Base-by-base conservation (phyloP, 2,797 vertebrate genomes). In the Anableps anableps region DNA sequence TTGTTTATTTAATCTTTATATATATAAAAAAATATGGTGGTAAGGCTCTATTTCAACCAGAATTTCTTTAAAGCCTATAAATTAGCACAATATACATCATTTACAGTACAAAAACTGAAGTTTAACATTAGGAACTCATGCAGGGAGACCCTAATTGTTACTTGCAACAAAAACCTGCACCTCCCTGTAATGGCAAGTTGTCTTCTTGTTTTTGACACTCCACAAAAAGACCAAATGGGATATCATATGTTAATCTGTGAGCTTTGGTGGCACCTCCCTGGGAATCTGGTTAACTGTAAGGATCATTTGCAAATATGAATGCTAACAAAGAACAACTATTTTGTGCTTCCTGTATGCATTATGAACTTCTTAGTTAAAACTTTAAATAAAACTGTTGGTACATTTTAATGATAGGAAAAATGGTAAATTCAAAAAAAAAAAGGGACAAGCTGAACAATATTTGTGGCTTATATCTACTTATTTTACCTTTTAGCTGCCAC, bases 311-410 rank as follows among this genome's bases (percentile, higher is more conserved):
- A 36, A 66, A 26, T 9, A 13, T 5, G 10, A 68, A 76, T 74
- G 31, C 76, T 74, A 43, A 64, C 29, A 47, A 51, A 51, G 64
- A 76, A 64, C 76, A 76, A 76, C 23, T 19, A 7, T 31, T n/a
- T 68, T 77, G 31, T 48, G 26, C 34, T 53, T 70, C 34, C 16
- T 29, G 8, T 16, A n/a, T 17, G 13, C 19, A 36, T 51, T 68
- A 26, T 26, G 48, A 7, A 43, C 38, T 70, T 4, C 38, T 71
- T 45, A n/a, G 45, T n/a, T 16, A 45, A n/a, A 71, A 23, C 2
- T 45, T 29, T n/a, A 43, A 45, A 45, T 45, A 29, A 17, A 45
- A 45, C 23, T 64, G 60, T 68, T 68, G 36, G 19, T 4, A 13
- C 10, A 38, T 23, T 26, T 41, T 68, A 14, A 26, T 13, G 41